These are phyloP conservation scores for Melitaea athalia DNA, from an alignment of 2,888 invertebrate species.

Conservation along the genomic window DNA sequence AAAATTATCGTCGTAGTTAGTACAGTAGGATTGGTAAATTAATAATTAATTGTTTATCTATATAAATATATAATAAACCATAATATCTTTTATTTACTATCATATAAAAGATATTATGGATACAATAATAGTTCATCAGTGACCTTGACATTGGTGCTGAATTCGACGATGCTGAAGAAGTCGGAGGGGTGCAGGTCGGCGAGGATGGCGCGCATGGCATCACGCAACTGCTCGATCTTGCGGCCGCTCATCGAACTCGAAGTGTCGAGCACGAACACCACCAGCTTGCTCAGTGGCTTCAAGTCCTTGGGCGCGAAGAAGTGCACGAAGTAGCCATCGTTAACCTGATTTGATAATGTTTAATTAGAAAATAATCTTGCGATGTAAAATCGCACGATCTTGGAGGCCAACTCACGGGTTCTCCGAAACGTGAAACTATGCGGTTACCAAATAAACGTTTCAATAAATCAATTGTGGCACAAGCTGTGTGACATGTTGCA, in stretches of 20 bases:
- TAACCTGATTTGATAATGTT: constrained; percentile 63
- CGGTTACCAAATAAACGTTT: too few relatives aligned
- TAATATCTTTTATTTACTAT: too few relatives aligned
- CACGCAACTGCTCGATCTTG: constrained; percentile 85
- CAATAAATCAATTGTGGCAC: too few relatives aligned
- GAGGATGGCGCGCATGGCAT: constrained; percentile 87
- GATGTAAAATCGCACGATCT: too few relatives aligned
- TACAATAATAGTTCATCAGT: neutral
- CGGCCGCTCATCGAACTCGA: constrained; percentile 88
- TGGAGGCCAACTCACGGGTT: too few relatives aligned
- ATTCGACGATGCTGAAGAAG: constrained; percentile 86
- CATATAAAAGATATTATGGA: neutral
- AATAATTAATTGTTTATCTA: too few relatives aligned
- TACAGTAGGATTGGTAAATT: too few relatives aligned
- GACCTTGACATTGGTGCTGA: constrained; percentile 79
- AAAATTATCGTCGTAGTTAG: too few relatives aligned
- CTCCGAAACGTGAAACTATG: too few relatives aligned
- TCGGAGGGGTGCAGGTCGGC: constrained; percentile 83
- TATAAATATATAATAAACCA: too few relatives aligned
- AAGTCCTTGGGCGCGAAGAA: constrained; percentile 86
- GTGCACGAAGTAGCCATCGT: constrained; percentile 89
- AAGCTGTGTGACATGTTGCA: too few relatives aligned
- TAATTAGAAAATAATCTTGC: too few relatives aligned
- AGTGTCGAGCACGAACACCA: constrained; percentile 89
- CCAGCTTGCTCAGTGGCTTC: constrained; percentile 84